Base-by-base conservation (phyloP, 2,888 invertebrate species). In the Macropis europaea region DNA sequence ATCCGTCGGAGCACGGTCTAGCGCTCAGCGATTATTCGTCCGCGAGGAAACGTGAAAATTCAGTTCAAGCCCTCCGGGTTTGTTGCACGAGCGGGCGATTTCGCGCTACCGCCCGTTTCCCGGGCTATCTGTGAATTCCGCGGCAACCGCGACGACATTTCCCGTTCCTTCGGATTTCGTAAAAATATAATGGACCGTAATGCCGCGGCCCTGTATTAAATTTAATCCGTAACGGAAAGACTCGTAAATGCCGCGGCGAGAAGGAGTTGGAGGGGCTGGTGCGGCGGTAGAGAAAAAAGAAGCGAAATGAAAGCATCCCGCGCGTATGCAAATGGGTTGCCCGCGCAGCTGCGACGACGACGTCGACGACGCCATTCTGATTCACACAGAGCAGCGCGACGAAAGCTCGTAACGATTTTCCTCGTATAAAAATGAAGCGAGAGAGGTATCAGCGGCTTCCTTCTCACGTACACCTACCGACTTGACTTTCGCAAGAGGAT, bases 391-490 rank as follows among this genome's bases (percentile, higher is more conserved):
- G 52, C 53, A 32, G 19, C 34, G 40, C 57, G 64, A 57, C 48
- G 63, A 57, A 68, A 67, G 63, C 63, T 57, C 42, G 57, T 76
- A 76, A 77, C 70, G 70, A 77, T 78, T 78, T 74, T 70, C 74
- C 62, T 63, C 52, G 34, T 52, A 61, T 59, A 78, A 77, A 77
- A 70, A 70, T 56, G 59, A 62, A 62, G 32, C 42, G 74, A 53
- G 69, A 53, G 69, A 42, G 57, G 42, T 56, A 56, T 66, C 74
- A 50, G 9, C 24, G 22, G 13, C 36, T 36, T 32, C 40, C 47
- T 45, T 59, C 54, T 38, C 57, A 36, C 17, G 47, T 30, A 32
- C 24, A 26, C 34, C 11, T 4, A 24, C 26, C 13, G 22, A 6
- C 60, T 66, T 11, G 22, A 4, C 28, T 43, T 34, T 43, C 3